Conservation (phyloP, 2,797 vertebrate genomes). For the Chelon labrosus region DNA sequence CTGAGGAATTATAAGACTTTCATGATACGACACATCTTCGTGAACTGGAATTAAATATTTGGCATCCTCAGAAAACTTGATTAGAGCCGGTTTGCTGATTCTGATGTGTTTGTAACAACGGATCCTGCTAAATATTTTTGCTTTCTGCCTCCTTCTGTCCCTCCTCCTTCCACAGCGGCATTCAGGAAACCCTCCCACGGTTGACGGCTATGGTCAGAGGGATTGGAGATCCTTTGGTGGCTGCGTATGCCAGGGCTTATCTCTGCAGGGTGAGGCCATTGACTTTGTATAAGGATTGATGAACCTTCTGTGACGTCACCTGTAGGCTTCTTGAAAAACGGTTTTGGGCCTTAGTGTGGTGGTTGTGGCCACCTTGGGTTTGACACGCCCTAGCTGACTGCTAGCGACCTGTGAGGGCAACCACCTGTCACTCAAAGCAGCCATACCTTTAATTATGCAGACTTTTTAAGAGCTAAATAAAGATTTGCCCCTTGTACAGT, state of each 20-base stretch:
- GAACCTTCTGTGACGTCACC: no score
- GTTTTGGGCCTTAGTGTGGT: no score
- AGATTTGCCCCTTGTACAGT: no score
- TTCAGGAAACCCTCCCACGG: conserved; percentile 93
- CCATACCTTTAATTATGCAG: no score
- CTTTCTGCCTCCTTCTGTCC: background rate
- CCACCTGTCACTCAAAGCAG: no score
- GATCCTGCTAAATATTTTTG: background rate
- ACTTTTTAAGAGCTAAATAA: no score
- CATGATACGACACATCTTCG: background rate
- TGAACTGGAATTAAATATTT: background rate
- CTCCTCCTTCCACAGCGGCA: conserved; percentile 84
- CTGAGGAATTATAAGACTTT: no score
- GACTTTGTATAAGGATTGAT: no score
- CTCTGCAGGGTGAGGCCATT: conserved; percentile 92
- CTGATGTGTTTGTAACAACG: background rate
- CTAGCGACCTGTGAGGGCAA: no score
- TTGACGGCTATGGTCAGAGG: conserved; percentile 94
- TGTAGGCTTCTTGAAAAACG: no score
- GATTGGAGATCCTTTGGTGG: conserved; percentile 96
- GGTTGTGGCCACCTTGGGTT: no score
- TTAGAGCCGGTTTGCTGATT: background rate
- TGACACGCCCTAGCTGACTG: no score
- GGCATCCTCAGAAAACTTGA: background rate
- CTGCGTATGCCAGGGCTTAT: conserved; percentile 95